Percentiles rank a stretch among this genome's conserved stretches.
phyloP scores from a whole-genome alignment of 1,140 invertebrate species.

The Drosophila suzukii region DNA sequence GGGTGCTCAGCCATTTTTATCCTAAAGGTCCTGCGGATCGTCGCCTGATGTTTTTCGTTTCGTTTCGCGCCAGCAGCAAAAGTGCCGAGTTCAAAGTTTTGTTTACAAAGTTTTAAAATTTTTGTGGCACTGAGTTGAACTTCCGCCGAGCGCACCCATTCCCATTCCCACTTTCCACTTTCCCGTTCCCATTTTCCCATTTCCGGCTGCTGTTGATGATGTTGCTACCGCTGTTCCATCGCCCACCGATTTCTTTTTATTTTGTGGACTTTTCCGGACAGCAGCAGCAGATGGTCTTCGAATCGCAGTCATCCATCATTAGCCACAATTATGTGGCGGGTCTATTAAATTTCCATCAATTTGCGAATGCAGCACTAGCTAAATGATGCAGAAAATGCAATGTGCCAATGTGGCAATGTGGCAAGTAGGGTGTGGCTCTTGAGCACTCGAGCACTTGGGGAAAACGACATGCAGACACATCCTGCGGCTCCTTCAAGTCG shows the following conservation, averaged over 20 bases:
- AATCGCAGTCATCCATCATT: constrained; percentile 70
- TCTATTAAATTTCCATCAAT: constrained; percentile 69
- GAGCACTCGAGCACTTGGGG: constrained; percentile 29
- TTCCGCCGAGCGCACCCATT: constrained; percentile 49
- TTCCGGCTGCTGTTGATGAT: constrained; percentile 69
- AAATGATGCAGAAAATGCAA: constrained; percentile 76
- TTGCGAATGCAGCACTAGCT: constrained; percentile 31
- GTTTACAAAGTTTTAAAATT: constrained; percentile 83
- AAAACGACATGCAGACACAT: constrained; percentile 47
- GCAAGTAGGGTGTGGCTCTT: constrained; percentile 33
- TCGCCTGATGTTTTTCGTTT: constrained; percentile 71
- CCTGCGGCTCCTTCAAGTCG: constrained; percentile 67
- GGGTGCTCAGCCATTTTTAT: constrained; percentile 23
- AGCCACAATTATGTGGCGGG: constrained; percentile 73
- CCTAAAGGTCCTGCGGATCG: constrained; percentile 66
- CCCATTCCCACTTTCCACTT: constrained; percentile 3
- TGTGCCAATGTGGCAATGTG: constrained; percentile 1
- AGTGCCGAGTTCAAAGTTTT: constrained; percentile 77
- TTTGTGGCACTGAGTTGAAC: constrained; percentile 81
- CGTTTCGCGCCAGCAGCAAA: constrained; percentile 69
- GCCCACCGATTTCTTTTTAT: constrained; percentile 1
- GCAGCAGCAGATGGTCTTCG: constrained; percentile 43
- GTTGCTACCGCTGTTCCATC: constrained; percentile 34
- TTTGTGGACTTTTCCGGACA: constrained; percentile 8
- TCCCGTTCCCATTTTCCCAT: constrained; percentile 25